Evolutionary conservation across 2,888 invertebrate species (phyloP).

Genomic region (Drosophila incognita): DNA sequence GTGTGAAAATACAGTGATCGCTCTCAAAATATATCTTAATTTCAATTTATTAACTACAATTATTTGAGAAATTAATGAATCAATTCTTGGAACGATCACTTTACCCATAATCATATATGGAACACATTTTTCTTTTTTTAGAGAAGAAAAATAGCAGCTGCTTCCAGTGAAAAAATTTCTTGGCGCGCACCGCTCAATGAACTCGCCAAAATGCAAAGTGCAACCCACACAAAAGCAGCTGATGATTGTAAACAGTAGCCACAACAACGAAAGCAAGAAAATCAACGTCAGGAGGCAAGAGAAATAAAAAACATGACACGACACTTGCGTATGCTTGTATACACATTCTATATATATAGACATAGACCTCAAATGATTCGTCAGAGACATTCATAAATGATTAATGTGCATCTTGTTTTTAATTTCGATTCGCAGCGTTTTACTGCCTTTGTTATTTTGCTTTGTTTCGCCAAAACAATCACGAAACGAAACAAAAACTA

Average conservation of each 20-base stretch:
- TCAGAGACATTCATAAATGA: slow-evolving; percentile 20
- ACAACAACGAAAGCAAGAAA: slow-evolving; percentile 11
- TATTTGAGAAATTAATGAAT: neutral
- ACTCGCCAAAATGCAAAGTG: slow-evolving; percentile 36
- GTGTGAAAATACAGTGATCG: neutral
- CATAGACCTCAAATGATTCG: slow-evolving; percentile 27
- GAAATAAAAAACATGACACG: slow-evolving; percentile 23
- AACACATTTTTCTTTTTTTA: neutral
- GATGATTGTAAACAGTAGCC: slow-evolving; percentile 43
- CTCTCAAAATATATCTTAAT: neutral
- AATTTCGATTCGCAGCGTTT: slow-evolving; percentile 3
- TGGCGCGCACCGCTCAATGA: slow-evolving; percentile 31
- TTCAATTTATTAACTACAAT: neutral
- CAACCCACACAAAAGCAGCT: slow-evolving; percentile 30
- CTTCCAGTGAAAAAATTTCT: slow-evolving; percentile 1
- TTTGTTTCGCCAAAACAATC: slow-evolving; percentile 2
- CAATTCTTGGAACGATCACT: no score
- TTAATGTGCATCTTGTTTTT: slow-evolving; percentile 16
- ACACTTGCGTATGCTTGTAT: slow-evolving; percentile 8
- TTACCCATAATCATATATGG: neutral
- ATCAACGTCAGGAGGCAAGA: slow-evolving; percentile 11
- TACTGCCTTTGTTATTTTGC: slow-evolving; percentile 10
- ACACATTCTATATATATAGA: slow-evolving; percentile 2
- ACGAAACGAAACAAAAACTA: neutral
- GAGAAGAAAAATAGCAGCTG: neutral